Percentiles rank a stretch among this genome's conserved stretches.
Conservation (phyloP, 2,797 vertebrate species). For the Coreius guichenoti region DNA sequence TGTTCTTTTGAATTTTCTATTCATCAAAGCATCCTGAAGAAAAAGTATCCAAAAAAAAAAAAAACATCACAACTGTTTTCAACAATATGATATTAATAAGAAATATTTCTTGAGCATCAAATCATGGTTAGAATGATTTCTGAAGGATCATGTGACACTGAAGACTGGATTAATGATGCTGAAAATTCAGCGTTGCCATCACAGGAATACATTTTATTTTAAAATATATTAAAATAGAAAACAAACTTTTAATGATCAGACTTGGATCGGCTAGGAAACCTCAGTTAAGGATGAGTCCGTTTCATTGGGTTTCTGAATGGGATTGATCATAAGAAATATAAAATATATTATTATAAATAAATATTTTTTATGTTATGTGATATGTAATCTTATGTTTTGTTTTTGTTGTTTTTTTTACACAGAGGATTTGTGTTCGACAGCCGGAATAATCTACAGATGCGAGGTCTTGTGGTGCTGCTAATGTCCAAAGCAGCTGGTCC, state of each 20-base stretch:
- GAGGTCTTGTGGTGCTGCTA: conserved; percentile 90
- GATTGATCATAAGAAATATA: background rate
- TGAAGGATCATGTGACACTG: background rate
- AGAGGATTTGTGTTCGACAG: conserved; percentile 92
- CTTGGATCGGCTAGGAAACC: too few species aligned
- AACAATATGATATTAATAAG: background rate
- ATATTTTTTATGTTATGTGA: background rate
- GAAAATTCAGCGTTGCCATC: too few species aligned
- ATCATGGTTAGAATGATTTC: background rate
- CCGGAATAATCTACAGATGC: conserved; percentile 90
- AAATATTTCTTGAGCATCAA: background rate
- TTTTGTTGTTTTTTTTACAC: conserved; percentile 56
- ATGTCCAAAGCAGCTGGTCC: conserved; percentile 96
- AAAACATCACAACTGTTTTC: background rate
- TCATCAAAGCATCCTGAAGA: too few species aligned
- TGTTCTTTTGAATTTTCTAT: too few species aligned
- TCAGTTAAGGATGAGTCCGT: background rate
- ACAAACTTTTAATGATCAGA: too few species aligned
- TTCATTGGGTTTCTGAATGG: background rate
- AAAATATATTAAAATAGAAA: too few species aligned
- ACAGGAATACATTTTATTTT: too few species aligned
- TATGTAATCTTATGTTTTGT: background rate
- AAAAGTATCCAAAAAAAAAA: too few species aligned
- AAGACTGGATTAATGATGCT: too few species aligned
- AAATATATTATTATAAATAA: background rate